phyloP scores from a whole-genome alignment of 1,140 invertebrate genomes.

The Drosophila orosa region DNA sequence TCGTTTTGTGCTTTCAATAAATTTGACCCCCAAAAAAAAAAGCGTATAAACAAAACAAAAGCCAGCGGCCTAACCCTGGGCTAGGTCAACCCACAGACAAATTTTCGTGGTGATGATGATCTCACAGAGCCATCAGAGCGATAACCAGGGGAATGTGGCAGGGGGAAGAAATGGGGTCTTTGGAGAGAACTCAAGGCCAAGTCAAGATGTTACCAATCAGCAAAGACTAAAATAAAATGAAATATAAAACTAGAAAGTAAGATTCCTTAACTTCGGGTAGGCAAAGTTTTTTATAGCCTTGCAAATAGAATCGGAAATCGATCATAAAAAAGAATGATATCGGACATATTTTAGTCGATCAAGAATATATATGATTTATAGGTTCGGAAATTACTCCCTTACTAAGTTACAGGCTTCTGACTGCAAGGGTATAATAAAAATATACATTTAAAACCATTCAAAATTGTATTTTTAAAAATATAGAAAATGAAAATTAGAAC shows the following conservation, averaged over 20 bases:
- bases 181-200: slow-evolving; percentile 2
- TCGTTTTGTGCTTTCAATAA: slow-evolving; percentile 49
- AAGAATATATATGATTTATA: too few species aligned
- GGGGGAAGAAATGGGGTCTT: background rate
- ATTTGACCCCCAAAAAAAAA: slow-evolving; percentile 68
- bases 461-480: background rate
- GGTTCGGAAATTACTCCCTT: too few species aligned
- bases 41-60: slow-evolving; percentile 53
- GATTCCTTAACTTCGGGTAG: too few species aligned
- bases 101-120: slow-evolving; percentile 17
- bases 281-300: too few species aligned
- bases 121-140: slow-evolving; percentile 9
- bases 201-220: background rate
- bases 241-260: too few species aligned
- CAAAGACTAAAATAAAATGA: too few species aligned
- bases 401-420: too few species aligned
- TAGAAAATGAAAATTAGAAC: background rate
- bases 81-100: slow-evolving; percentile 38
- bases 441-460: background rate
- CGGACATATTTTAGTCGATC: too few species aligned
- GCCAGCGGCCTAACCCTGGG: slow-evolving; percentile 47
- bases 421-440: too few species aligned
- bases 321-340: too few species aligned
- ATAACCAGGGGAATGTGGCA: slow-evolving; percentile 4
- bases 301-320: too few species aligned